These are phyloP conservation scores for Peucedramus taeniatus DNA, from an alignment of 2,113 vertebrate species.

Conservation along the genomic window DNA sequence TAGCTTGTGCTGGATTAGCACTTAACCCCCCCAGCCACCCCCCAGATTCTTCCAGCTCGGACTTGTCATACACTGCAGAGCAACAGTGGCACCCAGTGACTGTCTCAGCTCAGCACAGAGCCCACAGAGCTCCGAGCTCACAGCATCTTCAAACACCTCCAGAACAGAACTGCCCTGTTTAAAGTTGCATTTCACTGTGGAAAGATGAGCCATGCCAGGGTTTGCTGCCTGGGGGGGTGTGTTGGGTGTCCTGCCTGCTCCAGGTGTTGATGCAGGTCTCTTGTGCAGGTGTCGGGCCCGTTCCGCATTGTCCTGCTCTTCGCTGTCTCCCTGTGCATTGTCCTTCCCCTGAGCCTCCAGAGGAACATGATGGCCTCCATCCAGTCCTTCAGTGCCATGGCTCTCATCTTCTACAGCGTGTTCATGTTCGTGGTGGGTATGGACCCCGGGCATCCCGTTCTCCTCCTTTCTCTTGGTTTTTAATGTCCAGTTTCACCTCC, in stretches of 20 bases:
- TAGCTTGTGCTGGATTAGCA: conserved; percentile 21
- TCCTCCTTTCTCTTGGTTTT: not conserved
- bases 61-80: conserved; percentile 21
- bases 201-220: fast-evolving
- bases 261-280: not conserved
- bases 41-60: not conserved
- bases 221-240: not conserved
- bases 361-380: conserved; percentile 98
- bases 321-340: conserved; percentile 86
- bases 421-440: conserved; percentile 96
- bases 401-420: conserved; percentile 91
- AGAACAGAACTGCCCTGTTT: not conserved
- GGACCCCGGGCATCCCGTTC: fast-evolving
- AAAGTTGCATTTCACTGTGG: not conserved
- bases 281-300: conserved; percentile 79
- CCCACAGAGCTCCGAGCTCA: not conserved
- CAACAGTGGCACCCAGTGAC: conserved; percentile 64
- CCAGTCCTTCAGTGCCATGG: conserved; percentile 98
- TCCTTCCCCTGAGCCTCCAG: conserved; percentile 94
- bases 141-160: not conserved
- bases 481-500: not conserved
- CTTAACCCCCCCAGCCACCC: not conserved
- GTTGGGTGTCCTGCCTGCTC: not conserved
- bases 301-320: conserved; percentile 87
- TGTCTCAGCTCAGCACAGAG: not conserved